Conservation (phyloP, 1,140 invertebrate species). For the Drosophila ogumai region DNA sequence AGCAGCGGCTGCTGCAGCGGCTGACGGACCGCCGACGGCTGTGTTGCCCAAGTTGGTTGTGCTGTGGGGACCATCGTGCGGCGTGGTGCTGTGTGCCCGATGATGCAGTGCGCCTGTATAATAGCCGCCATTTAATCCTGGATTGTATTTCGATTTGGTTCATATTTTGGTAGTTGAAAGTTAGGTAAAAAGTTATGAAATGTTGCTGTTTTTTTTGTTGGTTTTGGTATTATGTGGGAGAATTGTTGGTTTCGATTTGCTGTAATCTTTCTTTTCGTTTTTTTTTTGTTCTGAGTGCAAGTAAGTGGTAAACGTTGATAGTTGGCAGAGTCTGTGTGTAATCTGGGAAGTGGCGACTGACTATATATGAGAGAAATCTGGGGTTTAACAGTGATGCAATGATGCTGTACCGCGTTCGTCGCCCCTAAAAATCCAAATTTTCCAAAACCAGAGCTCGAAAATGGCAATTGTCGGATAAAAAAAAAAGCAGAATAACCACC, state of each 20-base stretch:
- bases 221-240: constrained; percentile 35
- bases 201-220: constrained; percentile 42
- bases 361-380: constrained; percentile 20
- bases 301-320: constrained; percentile 19
- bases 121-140: constrained; percentile 90
- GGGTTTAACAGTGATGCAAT: constrained; percentile 12
- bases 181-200: constrained; percentile 48
- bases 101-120: constrained; percentile 90
- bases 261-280: constrained; percentile 12
- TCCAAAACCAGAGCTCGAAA: neutral
- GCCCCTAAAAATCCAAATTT: neutral
- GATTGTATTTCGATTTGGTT: constrained; percentile 85
- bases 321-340: constrained; percentile 32
- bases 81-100: constrained; percentile 91
- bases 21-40: constrained; percentile 60
- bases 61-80: constrained; percentile 89
- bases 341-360: constrained; percentile 17
- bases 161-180: constrained; percentile 60
- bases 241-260: constrained; percentile 24
- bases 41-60: constrained; percentile 83
- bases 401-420: constrained; percentile 5
- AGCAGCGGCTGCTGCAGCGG: constrained; percentile 85
- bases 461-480: neutral
- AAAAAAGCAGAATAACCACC: neutral
- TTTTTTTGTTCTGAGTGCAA: constrained; percentile 21